phyloP scores from a whole-genome alignment of 2,888 invertebrate species.

The Ceramica pisi region DNA sequence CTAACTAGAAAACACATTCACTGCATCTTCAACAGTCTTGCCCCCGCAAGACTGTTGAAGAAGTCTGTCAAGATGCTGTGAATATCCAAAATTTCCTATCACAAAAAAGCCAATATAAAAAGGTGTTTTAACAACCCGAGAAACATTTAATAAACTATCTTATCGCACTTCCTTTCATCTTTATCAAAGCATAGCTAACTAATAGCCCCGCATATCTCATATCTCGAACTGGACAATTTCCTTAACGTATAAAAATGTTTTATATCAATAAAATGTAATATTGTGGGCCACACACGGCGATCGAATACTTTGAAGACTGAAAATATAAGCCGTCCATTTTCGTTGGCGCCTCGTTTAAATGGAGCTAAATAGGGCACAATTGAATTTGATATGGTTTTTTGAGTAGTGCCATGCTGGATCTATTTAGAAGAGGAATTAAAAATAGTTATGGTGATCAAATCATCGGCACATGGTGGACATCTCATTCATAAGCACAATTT shows the following conservation, averaged over 20 bases:
- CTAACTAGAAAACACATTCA: too few species aligned
- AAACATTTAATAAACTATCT: slow-evolving; percentile 33
- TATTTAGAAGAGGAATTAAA: slow-evolving; percentile 4
- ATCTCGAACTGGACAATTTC: slow-evolving; percentile 39
- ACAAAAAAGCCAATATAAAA: not conserved
- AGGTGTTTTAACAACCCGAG: slow-evolving; percentile 15
- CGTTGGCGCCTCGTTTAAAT: slow-evolving; percentile 48
- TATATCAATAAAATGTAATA: slow-evolving; percentile 68
- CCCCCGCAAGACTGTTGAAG: too few species aligned
- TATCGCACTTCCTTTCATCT: slow-evolving; percentile 27
- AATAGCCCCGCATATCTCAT: slow-evolving; percentile 32
- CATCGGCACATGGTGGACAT: not conserved
- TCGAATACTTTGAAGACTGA: slow-evolving; percentile 25
- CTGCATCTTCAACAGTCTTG: too few species aligned
- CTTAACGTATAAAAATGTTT: slow-evolving; percentile 63
- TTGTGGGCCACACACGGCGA: slow-evolving; percentile 59
- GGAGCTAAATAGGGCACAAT: slow-evolving; percentile 58
- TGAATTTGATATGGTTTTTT: slow-evolving; percentile 40
- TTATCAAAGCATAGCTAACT: slow-evolving; percentile 21
- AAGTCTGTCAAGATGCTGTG: too few species aligned
- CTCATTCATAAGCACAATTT: not conserved
- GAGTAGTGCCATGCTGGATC: slow-evolving; percentile 32
- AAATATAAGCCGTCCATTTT: slow-evolving; percentile 48
- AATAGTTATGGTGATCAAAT: not conserved
- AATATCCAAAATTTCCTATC: too few species aligned